Percentiles rank a stretch among this genome's conserved stretches.
Evolutionary conservation across 1,140 invertebrate species (phyloP).

Genomic region (Polypedilum vanderplanki): DNA sequence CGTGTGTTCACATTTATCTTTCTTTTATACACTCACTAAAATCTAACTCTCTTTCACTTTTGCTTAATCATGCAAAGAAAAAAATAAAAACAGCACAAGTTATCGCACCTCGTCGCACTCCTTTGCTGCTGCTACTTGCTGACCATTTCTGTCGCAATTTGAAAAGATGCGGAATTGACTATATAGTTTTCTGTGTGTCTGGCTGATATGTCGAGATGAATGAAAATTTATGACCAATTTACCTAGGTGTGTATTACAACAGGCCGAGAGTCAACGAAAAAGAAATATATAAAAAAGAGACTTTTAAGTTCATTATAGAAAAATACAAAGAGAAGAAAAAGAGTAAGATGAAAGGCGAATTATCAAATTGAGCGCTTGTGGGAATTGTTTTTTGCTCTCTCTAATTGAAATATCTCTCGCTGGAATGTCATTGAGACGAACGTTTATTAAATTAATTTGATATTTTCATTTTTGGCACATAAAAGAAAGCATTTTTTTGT

Average conservation of each 20-base stretch:
- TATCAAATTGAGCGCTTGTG: too few relatives aligned
- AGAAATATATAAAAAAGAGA: too few relatives aligned
- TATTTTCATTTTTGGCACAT: too few relatives aligned
- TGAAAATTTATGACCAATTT: constrained; percentile 19
- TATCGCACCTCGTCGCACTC: not conserved
- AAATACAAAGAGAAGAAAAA: too few relatives aligned
- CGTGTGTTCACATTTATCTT: not conserved
- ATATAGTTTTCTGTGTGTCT: not conserved
- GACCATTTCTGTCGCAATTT: constrained; percentile 12
- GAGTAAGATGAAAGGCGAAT: too few relatives aligned
- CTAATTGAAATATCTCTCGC: too few relatives aligned
- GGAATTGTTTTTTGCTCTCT: too few relatives aligned
- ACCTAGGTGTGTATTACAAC: constrained; percentile 15
- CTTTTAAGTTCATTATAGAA: too few relatives aligned
- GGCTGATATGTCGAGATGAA: constrained; percentile 17
- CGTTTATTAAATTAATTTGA: too few relatives aligned
- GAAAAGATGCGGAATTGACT: not conserved
- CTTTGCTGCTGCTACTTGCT: not conserved
- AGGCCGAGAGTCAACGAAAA: not conserved
- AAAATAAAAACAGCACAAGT: too few relatives aligned
- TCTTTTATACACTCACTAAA: not conserved
- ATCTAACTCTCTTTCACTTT: not conserved
- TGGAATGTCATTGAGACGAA: too few relatives aligned
- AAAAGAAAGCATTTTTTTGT: too few relatives aligned
- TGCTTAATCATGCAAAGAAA: not conserved